Evolutionary conservation across 1,140 invertebrate species (phyloP), one percentile per base, ranked within the genome.

Genomic region (Coboldia fuscipes): DNA sequence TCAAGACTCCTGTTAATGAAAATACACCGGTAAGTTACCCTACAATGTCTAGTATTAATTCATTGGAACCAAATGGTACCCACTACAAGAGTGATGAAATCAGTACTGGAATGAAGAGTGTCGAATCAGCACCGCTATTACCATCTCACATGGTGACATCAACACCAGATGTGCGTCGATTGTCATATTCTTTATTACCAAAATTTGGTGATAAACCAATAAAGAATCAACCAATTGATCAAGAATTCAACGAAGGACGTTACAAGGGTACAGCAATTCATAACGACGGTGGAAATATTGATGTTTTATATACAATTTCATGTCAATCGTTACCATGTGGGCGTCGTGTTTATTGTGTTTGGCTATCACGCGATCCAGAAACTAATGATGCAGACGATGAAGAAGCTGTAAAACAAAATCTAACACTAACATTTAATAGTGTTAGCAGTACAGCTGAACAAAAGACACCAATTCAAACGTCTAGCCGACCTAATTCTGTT

Each of bases 341-440:
- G 35, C 57, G 55, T 14, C 22, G 41, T 15, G 45, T 62, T 15
- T 61, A 61, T 39, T 63, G 62, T 39, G 48, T 66, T 42, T 66
- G 65, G 65, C 48, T 67, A 17, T 61, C 60, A 13, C 49, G 61
- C 12, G 61, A 65, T 39, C 57, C 59, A 2, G 57, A 60, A 35
- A 44, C 38, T 9, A 57, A 62, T 18, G 44, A 48, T 5, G 48
- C 49, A 4, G 35, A 40, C 15, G 45, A 45, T 9, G 55, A 54
- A 28, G 39, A 42, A n/a, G 39, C 38, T 9, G 44, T 46, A 18
- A 48, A 50, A 9, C 46, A 41, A 10, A 49, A 55, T 33, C 45
- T 62, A 4, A 62, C 60, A n/a, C 39, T 61, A 22, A 58, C 57
- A 3, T 59, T 61, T 17, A 61, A 54, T 44, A 50, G 57, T 23